phyloP scores from a whole-genome alignment of 2,888 invertebrate species.

The Ennomos quercinarius region DNA sequence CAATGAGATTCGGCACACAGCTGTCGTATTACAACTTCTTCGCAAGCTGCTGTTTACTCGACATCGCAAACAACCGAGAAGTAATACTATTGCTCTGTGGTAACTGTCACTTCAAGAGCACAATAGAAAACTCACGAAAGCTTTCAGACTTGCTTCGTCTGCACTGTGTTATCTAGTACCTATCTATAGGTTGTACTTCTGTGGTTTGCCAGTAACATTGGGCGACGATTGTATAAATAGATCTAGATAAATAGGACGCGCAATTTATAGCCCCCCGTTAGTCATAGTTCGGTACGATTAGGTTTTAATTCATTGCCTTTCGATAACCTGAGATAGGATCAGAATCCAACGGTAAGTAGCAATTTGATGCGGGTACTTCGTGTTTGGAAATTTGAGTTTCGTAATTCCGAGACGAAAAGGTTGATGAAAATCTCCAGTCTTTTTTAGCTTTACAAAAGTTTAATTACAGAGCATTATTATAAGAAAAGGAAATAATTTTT shows the following conservation, averaged over 20 bases:
- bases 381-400: constrained; percentile 11
- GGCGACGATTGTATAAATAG: constrained; percentile 34
- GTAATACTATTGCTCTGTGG: constrained; percentile 2
- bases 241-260: constrained; percentile 31
- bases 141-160: constrained; percentile 9
- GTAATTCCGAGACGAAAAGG: constrained; percentile 10
- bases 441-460: constrained; percentile 18
- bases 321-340: constrained; percentile 33
- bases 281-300: constrained; percentile 16
- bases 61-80: constrained; percentile 40
- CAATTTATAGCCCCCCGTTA: constrained; percentile 27
- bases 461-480: constrained; percentile 19
- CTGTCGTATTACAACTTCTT: constrained; percentile 63
- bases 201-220: constrained; percentile 28
- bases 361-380: constrained; percentile 18
- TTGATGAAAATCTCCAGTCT: constrained; percentile 18
- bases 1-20: constrained; percentile 66
- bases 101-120: constrained; percentile 15
- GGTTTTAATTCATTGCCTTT: constrained; percentile 31
- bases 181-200: neutral
- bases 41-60: constrained; percentile 50
- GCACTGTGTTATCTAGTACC: neutral
- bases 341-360: constrained; percentile 27
- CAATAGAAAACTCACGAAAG: constrained; percentile 10
- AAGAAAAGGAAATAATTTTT: constrained; percentile 16